A percentile compares a stretch with the other conserved stretches of the same genome.
phyloP scores from a whole-genome alignment of 2,113 vertebrate species.

The Anoplopoma fimbria region DNA sequence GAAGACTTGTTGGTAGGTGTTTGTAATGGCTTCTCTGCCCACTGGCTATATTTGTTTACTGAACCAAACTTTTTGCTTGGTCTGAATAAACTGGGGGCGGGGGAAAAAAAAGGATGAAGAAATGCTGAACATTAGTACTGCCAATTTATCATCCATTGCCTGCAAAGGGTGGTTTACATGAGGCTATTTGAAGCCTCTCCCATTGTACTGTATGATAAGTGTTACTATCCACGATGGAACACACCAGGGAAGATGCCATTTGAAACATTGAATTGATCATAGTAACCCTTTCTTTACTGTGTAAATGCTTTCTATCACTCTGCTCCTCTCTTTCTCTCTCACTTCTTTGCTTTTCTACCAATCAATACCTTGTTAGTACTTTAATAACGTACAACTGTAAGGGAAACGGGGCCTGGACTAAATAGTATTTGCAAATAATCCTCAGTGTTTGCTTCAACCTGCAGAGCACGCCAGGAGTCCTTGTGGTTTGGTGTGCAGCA shows the following conservation, averaged over 20 bases:
- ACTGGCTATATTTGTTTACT: slow-evolving; percentile 41
- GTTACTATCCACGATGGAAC: slow-evolving; percentile 37
- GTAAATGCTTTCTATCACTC: slow-evolving; percentile 69
- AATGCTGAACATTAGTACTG: slow-evolving; percentile 31
- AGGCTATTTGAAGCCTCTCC: slow-evolving; percentile 26
- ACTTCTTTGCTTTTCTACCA: slow-evolving; percentile 49
- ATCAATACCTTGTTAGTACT: slow-evolving; percentile 79
- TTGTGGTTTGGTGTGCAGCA: slow-evolving; percentile 31
- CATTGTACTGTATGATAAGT: slow-evolving; percentile 46
- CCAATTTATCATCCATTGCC: slow-evolving; percentile 22
- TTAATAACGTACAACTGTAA: slow-evolving; percentile 69
- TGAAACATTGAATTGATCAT: slow-evolving; percentile 42
- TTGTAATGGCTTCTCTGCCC: slow-evolving; percentile 54
- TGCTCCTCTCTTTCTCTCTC: slow-evolving; percentile 38
- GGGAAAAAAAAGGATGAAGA: slow-evolving; percentile 1
- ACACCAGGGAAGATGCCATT: slow-evolving; percentile 44
- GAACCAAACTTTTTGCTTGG: slow-evolving; percentile 36
- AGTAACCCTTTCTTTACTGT: slow-evolving; percentile 58
- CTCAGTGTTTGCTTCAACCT: slow-evolving; percentile 37
- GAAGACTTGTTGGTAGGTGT: slow-evolving; percentile 37
- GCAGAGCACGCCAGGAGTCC: slow-evolving; percentile 9
- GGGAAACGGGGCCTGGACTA: slow-evolving; percentile 47
- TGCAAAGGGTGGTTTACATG: slow-evolving; percentile 42
- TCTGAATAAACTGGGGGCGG: slow-evolving; percentile 40
- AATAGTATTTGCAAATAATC: slow-evolving; percentile 60